phyloP scores from a whole-genome alignment of 2,888 invertebrate species.

The Nomada flava region DNA sequence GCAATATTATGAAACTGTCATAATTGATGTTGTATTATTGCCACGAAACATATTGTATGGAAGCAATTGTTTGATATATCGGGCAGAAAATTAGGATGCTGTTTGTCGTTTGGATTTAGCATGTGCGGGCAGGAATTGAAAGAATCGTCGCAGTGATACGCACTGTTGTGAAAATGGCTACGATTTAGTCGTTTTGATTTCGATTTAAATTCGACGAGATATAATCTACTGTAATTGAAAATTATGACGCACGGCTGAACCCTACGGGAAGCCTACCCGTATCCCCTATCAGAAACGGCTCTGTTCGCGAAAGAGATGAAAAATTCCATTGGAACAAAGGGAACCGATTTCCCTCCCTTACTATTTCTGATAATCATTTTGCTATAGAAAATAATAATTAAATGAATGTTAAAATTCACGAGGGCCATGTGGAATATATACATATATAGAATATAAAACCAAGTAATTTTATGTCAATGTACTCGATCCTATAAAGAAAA shows the following conservation, averaged over 20 bases:
- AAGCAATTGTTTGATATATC: neutral
- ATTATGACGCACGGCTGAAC: slow-evolving; percentile 76
- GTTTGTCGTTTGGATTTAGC: neutral
- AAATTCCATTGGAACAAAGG: slow-evolving; percentile 65
- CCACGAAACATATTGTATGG: too few relatives aligned
- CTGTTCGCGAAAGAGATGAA: slow-evolving; percentile 67
- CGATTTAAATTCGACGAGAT: slow-evolving; percentile 69
- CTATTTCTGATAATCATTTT: slow-evolving; percentile 20
- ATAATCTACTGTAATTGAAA: slow-evolving; percentile 80
- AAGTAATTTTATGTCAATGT: too few relatives aligned
- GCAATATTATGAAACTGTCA: too few relatives aligned
- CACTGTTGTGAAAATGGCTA: slow-evolving; percentile 55
- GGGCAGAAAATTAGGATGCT: neutral
- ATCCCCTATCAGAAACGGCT: slow-evolving; percentile 53
- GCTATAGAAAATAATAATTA: slow-evolving; percentile 15
- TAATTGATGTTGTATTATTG: too few relatives aligned
- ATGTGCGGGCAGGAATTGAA: slow-evolving; percentile 18
- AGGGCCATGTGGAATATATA: too few relatives aligned
- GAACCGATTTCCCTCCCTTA: slow-evolving; percentile 35
- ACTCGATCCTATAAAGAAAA: too few relatives aligned
- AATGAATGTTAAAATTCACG: neutral
- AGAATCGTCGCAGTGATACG: slow-evolving; percentile 21
- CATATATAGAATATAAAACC: too few relatives aligned
- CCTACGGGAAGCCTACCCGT: slow-evolving; percentile 57
- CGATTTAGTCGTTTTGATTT: slow-evolving; percentile 40